Evolutionary conservation across 2,113 vertebrate genomes (phyloP).

Genomic region (Haliaeetus leucogaster): DNA sequence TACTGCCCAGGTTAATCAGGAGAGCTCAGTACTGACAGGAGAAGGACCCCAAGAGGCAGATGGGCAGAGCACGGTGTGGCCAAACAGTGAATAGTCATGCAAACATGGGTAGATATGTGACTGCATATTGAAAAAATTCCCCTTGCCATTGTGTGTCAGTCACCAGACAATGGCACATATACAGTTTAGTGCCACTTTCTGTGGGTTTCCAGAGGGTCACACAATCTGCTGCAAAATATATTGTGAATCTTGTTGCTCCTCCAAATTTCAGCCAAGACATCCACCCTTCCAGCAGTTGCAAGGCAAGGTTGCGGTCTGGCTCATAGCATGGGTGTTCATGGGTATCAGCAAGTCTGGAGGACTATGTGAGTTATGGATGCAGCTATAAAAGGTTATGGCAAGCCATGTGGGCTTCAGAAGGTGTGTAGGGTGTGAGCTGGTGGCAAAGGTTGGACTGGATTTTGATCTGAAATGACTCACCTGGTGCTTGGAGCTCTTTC

Average conservation of each 20-base stretch:
- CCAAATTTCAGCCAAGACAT: neutral
- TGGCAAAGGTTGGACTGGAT: fast-evolving
- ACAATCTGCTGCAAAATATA: neutral
- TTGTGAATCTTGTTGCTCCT: neutral
- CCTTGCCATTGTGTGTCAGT: neutral
- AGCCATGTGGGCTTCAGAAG: neutral
- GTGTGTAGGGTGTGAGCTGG: neutral
- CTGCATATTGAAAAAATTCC: neutral
- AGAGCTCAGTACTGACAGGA: neutral
- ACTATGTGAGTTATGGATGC: neutral
- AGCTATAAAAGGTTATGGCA: neutral
- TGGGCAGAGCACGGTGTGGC: neutral
- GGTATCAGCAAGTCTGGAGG: neutral
- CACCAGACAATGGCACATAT: neutral
- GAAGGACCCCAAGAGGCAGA: neutral
- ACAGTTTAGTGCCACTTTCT: neutral
- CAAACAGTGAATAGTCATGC: neutral
- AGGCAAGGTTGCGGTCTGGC: neutral
- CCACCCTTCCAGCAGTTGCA: neutral
- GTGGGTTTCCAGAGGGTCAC: neutral
- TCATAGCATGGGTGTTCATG: fast-evolving
- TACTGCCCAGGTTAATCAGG: neutral
- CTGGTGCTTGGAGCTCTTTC: neutral
- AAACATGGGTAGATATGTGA: fast-evolving
- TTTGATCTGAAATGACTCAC: neutral